Conservation (phyloP, 1,140 invertebrate genomes). For the Nasonia giraulti region DNA sequence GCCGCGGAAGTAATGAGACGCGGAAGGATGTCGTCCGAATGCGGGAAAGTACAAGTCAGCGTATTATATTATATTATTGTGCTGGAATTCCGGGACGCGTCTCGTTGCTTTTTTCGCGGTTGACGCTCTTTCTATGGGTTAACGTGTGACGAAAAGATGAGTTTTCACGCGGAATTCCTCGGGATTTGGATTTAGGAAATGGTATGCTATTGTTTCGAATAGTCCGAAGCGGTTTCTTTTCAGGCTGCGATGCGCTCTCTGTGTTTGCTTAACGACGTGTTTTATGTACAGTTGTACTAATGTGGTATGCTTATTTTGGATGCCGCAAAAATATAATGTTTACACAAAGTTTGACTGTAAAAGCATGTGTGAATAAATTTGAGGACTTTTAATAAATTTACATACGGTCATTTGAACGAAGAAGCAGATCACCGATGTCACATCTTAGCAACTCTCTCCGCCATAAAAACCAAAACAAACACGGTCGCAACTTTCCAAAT, state of each 20-base stretch:
- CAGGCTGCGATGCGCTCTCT: too few relatives aligned
- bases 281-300: too few relatives aligned
- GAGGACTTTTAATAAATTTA: too few relatives aligned
- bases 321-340: too few relatives aligned
- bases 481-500: background rate
- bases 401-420: too few relatives aligned
- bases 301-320: too few relatives aligned
- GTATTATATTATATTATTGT: background rate
- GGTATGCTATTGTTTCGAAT: background rate
- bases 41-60: background rate
- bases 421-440: too few relatives aligned
- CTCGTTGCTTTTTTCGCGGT: background rate
- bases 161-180: background rate
- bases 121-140: background rate
- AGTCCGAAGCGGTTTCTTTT: background rate
- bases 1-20: background rate
- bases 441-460: too few relatives aligned
- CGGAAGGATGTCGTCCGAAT: slow-evolving; percentile 1
- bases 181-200: background rate
- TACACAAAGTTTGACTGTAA: too few relatives aligned
- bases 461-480: background rate
- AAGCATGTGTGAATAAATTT: too few relatives aligned
- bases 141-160: background rate
- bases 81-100: background rate
- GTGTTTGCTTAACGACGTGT: too few relatives aligned